Evolutionary conservation across 2,888 invertebrate species (phyloP).

Genomic region (Agrotis ipsilon): DNA sequence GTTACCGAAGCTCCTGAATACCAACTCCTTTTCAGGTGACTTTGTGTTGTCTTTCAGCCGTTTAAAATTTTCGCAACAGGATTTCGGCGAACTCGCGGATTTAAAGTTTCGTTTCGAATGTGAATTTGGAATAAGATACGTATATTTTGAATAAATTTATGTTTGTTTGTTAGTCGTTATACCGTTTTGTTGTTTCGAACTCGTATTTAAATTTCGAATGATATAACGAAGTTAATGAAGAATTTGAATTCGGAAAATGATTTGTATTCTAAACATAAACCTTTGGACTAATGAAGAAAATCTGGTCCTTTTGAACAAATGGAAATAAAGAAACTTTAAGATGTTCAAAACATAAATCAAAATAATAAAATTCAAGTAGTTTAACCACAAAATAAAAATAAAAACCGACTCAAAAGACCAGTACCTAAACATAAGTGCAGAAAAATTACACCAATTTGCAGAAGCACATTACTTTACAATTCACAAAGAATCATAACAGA

Average conservation of each 20-base stretch:
- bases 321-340: background rate
- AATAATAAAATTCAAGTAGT: background rate
- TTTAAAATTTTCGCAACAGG: conserved; percentile 80
- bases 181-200: conserved; percentile 62
- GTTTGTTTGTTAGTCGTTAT: conserved; percentile 67
- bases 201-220: conserved; percentile 62
- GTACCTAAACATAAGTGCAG: conserved; percentile 39
- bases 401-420: conserved; percentile 13
- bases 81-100: conserved; percentile 79
- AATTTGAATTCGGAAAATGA: conserved; percentile 50
- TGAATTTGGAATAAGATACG: conserved; percentile 70
- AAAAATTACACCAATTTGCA: conserved; percentile 55
- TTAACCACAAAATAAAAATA: background rate
- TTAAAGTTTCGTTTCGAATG: conserved; percentile 82
- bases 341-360: conserved; percentile 4
- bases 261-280: conserved; percentile 20
- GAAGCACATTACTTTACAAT: conserved; percentile 32
- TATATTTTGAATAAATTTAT: conserved; percentile 74
- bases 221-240: conserved; percentile 56
- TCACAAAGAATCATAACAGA: conserved; percentile 41
- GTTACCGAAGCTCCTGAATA: conserved; percentile 83
- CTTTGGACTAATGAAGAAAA: background rate
- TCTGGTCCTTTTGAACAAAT: conserved; percentile 13
- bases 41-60: conserved; percentile 75
- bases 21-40: conserved; percentile 86